A percentile compares a stretch with the other conserved stretches of the same genome.
Evolutionary conservation across 1,140 invertebrate species (phyloP).

Genomic region (Brachionus rubens): DNA sequence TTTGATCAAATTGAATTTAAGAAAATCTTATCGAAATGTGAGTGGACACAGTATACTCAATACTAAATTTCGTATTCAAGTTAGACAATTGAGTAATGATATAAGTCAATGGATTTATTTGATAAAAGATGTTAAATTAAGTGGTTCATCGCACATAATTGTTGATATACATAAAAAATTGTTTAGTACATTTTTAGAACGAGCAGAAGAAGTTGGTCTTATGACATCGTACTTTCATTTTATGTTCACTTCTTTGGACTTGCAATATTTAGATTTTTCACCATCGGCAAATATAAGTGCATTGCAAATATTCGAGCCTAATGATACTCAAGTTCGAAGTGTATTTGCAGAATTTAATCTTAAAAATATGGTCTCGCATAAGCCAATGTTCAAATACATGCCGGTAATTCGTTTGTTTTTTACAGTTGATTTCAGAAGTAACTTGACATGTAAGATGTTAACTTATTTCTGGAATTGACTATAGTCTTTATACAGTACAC

Average conservation of each 20-base stretch:
- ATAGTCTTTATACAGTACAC: neutral
- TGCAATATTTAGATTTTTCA: neutral
- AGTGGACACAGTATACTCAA: neutral
- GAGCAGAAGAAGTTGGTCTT: conserved; percentile 30
- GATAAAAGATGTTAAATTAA: conserved; percentile 35
- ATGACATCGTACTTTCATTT: conserved; percentile 45
- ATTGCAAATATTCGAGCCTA: conserved; percentile 26
- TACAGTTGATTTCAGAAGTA: neutral
- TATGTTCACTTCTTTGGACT: conserved; percentile 40
- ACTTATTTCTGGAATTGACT: too few species aligned
- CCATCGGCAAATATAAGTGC: conserved; percentile 39
- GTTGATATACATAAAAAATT: conserved; percentile 24
- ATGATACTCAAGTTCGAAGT: conserved; percentile 19
- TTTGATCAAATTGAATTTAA: neutral
- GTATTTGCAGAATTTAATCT: conserved; percentile 43
- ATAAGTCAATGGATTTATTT: conserved; percentile 35
- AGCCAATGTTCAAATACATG: conserved; percentile 45
- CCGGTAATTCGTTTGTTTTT: conserved; percentile 13
- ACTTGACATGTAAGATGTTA: too few species aligned
- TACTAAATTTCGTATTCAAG: conserved; percentile 38
- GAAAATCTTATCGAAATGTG: neutral
- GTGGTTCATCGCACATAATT: conserved; percentile 36
- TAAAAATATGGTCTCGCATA: conserved; percentile 44
- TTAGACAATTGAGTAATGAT: conserved; percentile 31
- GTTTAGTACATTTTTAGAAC: conserved; percentile 25